Evolutionary conservation across 2,797 vertebrate genomes (phyloP).

Genomic region (Rhinogobio ventralis): DNA sequence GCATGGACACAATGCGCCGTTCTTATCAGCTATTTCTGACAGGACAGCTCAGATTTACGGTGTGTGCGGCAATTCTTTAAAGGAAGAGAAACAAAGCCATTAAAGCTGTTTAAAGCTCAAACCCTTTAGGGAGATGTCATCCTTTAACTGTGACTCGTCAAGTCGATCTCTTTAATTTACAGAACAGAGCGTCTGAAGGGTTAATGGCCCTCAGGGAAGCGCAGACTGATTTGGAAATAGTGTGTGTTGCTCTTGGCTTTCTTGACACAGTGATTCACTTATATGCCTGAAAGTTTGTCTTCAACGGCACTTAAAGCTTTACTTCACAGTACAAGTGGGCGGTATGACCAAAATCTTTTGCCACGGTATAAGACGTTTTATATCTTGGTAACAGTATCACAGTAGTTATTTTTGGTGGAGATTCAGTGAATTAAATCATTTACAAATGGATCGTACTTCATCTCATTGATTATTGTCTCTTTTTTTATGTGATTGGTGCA

Average conservation of each 20-base stretch:
- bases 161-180: slow-evolving; percentile 51
- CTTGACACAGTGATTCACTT: slow-evolving; percentile 26
- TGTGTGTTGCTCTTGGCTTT: slow-evolving; percentile 25
- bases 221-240: slow-evolving; percentile 34
- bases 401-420: background rate
- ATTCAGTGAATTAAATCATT: background rate
- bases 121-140: slow-evolving; percentile 36
- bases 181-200: slow-evolving; percentile 38
- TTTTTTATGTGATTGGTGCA: too few relatives aligned
- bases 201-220: slow-evolving; percentile 31
- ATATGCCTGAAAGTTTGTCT: slow-evolving; percentile 9
- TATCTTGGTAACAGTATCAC: background rate
- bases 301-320: slow-evolving; percentile 14
- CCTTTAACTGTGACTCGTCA: slow-evolving; percentile 30
- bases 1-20: slow-evolving; percentile 47
- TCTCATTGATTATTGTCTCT: background rate
- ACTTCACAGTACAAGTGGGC: slow-evolving; percentile 16
- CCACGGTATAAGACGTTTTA: background rate
- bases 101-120: slow-evolving; percentile 45
- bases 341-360: background rate
- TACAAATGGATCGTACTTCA: background rate
- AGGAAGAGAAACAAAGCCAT: slow-evolving; percentile 50
- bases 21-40: slow-evolving; percentile 54
- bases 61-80: slow-evolving; percentile 52
- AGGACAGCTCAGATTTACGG: slow-evolving; percentile 56